Conservation (phyloP, 2,797 vertebrate genomes). For the Dallia pectoralis region DNA sequence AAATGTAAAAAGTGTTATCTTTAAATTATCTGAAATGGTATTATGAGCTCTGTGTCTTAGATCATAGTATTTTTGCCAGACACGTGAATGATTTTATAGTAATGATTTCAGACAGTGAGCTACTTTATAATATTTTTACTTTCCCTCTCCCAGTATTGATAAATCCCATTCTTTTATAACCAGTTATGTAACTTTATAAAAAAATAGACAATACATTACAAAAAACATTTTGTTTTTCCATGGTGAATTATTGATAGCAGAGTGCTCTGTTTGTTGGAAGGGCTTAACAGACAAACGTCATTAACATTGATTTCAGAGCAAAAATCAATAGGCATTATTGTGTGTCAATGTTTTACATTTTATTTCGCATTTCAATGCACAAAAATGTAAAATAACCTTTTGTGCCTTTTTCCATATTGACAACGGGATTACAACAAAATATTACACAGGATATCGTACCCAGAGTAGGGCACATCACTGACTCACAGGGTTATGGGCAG, state of each 20-base stretch:
- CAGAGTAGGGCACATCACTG: too few species aligned
- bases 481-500: background rate
- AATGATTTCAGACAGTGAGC: background rate
- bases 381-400: background rate
- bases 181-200: too few species aligned
- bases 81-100: too few species aligned
- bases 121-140: too few species aligned
- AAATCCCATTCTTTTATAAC: too few species aligned
- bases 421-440: background rate
- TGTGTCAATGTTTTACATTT: background rate
- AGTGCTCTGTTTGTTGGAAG: background rate
- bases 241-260: background rate
- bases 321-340: background rate
- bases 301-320: background rate
- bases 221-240: background rate
- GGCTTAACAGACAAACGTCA: background rate
- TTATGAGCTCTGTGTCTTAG: background rate
- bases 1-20: background rate
- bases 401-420: background rate
- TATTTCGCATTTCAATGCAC: background rate
- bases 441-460: background rate
- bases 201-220: background rate
- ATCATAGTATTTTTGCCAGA: too few species aligned
- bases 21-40: background rate
- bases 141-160: too few species aligned